Evolutionary conservation across 2,888 invertebrate species (phyloP).

Genomic region (Andrena praecox): DNA sequence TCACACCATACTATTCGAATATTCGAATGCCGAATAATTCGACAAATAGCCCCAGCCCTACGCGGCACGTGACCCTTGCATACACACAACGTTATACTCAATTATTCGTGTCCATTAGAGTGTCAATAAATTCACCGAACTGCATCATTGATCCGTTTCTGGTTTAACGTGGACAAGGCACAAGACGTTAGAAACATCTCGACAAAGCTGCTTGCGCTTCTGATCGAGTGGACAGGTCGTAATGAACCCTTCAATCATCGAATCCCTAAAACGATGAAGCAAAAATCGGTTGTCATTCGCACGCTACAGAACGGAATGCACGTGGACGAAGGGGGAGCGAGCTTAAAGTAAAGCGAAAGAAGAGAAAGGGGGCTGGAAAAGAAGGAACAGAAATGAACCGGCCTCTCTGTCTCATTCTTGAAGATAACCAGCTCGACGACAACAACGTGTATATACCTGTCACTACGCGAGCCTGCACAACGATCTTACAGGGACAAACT

Average conservation of each 20-base stretch:
- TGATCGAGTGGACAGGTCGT: slow-evolving; percentile 11
- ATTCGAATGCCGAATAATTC: no score
- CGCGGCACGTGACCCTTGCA: no score
- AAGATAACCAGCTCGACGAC: slow-evolving; percentile 59
- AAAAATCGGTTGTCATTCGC: slow-evolving; percentile 67
- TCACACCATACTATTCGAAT: no score
- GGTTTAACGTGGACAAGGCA: neutral
- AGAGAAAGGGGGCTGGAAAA: neutral
- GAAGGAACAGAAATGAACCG: slow-evolving; percentile 12
- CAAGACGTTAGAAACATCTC: neutral
- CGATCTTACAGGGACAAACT: slow-evolving; percentile 75
- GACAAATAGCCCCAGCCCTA: no score
- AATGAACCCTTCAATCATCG: slow-evolving; percentile 68
- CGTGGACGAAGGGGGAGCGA: slow-evolving; percentile 35
- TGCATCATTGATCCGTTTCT: no score
- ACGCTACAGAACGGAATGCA: slow-evolving; percentile 58
- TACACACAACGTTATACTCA: neutral
- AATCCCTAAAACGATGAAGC: slow-evolving; percentile 64
- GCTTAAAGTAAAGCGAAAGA: no score
- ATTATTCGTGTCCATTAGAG: no score
- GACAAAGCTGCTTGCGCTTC: neutral
- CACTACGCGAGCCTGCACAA: slow-evolving; percentile 75
- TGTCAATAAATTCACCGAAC: no score
- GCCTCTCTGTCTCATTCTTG: slow-evolving; percentile 55
- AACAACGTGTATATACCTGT: slow-evolving; percentile 67